These are phyloP conservation scores for Conus betulinus DNA, from an alignment of 1,140 invertebrate species.

Conservation along the genomic window DNA sequence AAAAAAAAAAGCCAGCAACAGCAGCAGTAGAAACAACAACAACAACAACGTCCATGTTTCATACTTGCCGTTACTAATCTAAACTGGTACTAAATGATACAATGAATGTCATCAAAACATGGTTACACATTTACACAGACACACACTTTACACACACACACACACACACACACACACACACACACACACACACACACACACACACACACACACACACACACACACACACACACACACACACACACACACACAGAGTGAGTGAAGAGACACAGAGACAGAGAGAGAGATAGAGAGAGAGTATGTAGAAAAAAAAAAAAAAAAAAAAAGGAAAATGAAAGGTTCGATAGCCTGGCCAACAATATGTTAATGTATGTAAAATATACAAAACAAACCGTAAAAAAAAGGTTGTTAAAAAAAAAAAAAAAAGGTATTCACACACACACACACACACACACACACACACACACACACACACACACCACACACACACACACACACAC, in stretches of 20 bases:
- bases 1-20: neutral
- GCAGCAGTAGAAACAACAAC: neutral
- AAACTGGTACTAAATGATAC: neutral
- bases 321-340: no score
- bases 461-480: no score
- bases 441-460: no score
- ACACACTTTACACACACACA: neutral
- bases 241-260: neutral
- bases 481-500: no score
- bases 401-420: no score
- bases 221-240: neutral
- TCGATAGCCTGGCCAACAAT: no score
- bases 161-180: conserved; percentile 1
- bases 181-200: neutral
- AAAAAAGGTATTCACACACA: no score
- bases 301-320: neutral
- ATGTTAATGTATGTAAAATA: no score
- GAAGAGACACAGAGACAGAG: neutral
- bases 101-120: no score
- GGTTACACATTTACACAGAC: neutral
- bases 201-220: neutral
- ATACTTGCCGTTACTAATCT: neutral
- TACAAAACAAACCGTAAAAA: no score
- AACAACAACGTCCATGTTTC: neutral
- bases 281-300: neutral